Evolutionary conservation across 2,797 vertebrate genomes (phyloP).

Genomic region (Pteropus rufus): DNA sequence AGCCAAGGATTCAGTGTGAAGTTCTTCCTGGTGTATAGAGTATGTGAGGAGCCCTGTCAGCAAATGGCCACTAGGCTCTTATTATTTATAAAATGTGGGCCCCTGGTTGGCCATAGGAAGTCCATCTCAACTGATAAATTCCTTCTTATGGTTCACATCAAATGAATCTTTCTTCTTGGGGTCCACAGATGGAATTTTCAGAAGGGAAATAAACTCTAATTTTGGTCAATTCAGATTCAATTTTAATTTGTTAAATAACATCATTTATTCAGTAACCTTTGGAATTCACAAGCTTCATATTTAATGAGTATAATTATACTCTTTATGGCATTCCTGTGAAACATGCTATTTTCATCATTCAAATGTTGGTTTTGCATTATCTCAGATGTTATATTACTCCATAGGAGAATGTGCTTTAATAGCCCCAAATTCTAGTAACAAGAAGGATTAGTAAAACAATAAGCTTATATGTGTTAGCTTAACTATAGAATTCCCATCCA

Average conservation of each 20-base stretch:
- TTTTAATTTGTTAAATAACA: conserved; percentile 56
- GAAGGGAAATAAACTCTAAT: conserved; percentile 31
- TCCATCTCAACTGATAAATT: not conserved
- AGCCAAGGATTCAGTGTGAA: not conserved
- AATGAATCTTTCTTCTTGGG: not conserved
- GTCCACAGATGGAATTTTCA: not conserved
- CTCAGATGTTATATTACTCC: conserved; percentile 66
- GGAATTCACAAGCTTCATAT: conserved; percentile 42
- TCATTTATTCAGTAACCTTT: conserved; percentile 66
- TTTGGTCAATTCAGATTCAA: not conserved
- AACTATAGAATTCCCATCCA: conserved; percentile 2
- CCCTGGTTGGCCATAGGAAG: not conserved
- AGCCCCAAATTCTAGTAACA: not conserved
- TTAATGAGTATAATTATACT: conserved; percentile 62
- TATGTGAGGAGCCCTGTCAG: not conserved
- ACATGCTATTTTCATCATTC: conserved; percentile 43
- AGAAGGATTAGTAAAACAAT: conserved; percentile 31
- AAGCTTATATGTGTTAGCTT: not conserved
- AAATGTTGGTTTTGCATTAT: conserved; percentile 39
- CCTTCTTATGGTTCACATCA: not conserved
- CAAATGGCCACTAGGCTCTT: not conserved
- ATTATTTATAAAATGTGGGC: not conserved
- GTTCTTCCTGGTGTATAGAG: not conserved
- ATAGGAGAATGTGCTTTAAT: not conserved
- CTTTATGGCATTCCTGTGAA: conserved; percentile 48